phyloP scores from a whole-genome alignment of 2,797 vertebrate species.

The Sebastes nivosus region DNA sequence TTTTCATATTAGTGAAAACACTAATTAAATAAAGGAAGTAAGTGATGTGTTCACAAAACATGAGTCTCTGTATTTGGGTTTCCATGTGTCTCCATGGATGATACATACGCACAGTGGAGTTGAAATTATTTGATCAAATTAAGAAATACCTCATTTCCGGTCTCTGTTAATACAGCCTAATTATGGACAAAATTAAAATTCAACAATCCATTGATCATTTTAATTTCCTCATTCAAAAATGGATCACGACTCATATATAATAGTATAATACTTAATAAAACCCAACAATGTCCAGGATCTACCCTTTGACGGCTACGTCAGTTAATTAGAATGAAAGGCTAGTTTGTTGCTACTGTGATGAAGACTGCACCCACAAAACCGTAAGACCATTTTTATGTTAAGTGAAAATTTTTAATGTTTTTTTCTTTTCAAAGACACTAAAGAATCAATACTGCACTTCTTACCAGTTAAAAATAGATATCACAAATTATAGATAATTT shows the following conservation, averaged over 20 bases:
- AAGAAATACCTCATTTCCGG: neutral
- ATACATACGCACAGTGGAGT: neutral
- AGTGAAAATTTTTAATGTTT: neutral
- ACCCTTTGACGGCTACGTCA: neutral
- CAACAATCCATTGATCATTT: neutral
- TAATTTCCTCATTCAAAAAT: constrained; percentile 20
- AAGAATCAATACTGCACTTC: neutral
- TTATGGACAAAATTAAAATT: neutral
- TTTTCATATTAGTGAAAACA: neutral
- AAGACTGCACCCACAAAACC: neutral
- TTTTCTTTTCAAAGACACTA: neutral
- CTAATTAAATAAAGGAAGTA: neutral
- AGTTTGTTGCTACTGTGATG: neutral
- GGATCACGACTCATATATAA: neutral
- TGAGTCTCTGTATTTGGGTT: neutral
- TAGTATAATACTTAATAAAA: neutral
- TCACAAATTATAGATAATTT: neutral
- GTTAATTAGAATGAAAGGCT: neutral
- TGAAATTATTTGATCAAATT: neutral
- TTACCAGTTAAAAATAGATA: neutral
- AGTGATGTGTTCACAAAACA: neutral
- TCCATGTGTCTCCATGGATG: neutral
- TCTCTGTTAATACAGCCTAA: neutral
- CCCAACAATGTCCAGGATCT: neutral
- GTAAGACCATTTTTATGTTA: neutral